These are phyloP conservation scores for Acrossocheilus fasciatus DNA, from an alignment of 2,797 vertebrate species.

Conservation along the genomic window DNA sequence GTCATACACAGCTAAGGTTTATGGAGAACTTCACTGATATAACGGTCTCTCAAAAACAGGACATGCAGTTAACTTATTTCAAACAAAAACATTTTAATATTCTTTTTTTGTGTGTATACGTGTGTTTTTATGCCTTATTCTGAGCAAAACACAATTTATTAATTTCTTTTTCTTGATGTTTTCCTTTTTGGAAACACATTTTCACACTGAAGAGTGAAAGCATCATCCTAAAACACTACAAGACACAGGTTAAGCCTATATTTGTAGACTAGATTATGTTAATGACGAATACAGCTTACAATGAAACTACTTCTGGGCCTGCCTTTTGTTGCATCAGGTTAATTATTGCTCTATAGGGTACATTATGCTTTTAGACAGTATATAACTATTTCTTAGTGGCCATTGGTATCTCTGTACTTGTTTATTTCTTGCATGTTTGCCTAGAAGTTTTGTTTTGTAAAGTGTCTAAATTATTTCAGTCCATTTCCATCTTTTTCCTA, in stretches of 20 bases:
- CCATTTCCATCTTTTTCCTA: not conserved
- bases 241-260: not conserved
- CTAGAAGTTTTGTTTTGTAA: not conserved
- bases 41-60: not conserved
- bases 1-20: not conserved
- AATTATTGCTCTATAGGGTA: not conserved
- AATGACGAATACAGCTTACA: not conserved
- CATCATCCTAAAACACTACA: not conserved
- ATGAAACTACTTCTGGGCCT: not conserved
- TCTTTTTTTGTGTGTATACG: not conserved
- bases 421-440: not conserved
- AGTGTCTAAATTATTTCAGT: too few relatives aligned
- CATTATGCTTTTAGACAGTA: not conserved
- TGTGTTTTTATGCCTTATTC: not conserved
- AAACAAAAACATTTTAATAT: not conserved
- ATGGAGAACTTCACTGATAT: not conserved
- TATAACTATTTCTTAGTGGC: not conserved
- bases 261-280: not conserved
- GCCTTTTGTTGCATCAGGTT: not conserved
- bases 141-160: not conserved
- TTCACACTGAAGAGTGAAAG: not conserved
- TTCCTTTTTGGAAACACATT: not conserved
- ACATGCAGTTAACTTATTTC: not conserved
- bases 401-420: not conserved
- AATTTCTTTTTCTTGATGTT: not conserved